Base-by-base conservation (phyloP, 2,797 vertebrate genomes). In the Poeciliopsis paucimaculata region DNA sequence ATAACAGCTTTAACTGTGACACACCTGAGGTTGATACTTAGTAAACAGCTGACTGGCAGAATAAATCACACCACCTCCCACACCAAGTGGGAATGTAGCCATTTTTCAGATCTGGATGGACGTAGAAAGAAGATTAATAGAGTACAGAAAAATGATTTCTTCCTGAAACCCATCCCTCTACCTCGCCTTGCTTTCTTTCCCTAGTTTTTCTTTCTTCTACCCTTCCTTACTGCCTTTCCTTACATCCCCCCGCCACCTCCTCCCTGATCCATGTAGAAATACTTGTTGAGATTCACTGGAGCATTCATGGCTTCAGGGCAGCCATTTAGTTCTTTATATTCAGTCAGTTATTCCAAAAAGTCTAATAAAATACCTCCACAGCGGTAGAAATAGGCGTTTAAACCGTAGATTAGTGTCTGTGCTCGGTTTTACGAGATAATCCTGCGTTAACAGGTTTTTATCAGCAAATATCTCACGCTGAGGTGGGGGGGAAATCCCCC, bases 11-110 rank as follows among this genome's bases (percentile, higher is more conserved):
- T 76, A 18, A 41, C 3, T 12, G 26, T 64, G 75, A 82, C 73
- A 80, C 75, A 82, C 83, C 81, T 86, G 80, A 82, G 73, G 64
- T 84, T 84, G 78, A 68, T 73, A 66, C 60, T 28, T 83, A 62
- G 84, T 75, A 45, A 18, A 12, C 76, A 55, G 72, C 77, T 34
- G 55, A 49, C 75, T 71, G 62, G 31, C 45, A 77, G 46, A 6
- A 55, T 1, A 47, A 39, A 31, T 79, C 62, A 53, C 16, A 51
- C 60, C 28, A 39, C 31, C 31, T 68, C 36, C 64, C 39, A 41
- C 64, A 41, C 64, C 41, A 15, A 16, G 5, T 34, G 64, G 64
- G 13, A 68, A 12, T 23, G 7, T 23, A 23, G 34, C 64, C 9
- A 11, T 41, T 66, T 26, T 66, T 11, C 64, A 39, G 28, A 16